phyloP scores from a whole-genome alignment of 1,140 invertebrate genomes.

The Drosophila prosaltans region DNA sequence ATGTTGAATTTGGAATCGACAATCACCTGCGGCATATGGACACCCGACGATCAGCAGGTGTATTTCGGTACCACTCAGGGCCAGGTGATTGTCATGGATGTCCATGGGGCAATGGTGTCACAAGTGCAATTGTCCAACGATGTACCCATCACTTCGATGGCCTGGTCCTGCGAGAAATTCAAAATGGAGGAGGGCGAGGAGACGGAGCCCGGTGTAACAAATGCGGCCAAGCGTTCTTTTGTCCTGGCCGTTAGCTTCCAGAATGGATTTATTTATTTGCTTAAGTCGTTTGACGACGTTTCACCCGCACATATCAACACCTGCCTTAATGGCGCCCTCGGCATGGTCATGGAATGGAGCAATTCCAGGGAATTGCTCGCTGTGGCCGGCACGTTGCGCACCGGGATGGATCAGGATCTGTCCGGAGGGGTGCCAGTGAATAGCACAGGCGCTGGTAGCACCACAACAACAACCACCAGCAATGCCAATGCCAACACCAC shows the following conservation, averaged over 20 bases:
- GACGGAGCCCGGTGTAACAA: constrained; percentile 84
- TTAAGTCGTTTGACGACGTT: constrained; percentile 96
- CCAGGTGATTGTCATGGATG: constrained; percentile 97
- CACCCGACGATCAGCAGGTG: constrained; percentile 98
- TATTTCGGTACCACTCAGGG: constrained; percentile 97
- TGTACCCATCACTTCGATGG: constrained; percentile 93
- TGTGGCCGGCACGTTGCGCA: constrained; percentile 90
- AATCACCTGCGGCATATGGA: constrained; percentile 98
- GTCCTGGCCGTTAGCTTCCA: constrained; percentile 94
- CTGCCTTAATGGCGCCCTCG: constrained; percentile 87
- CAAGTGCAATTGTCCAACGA: constrained; percentile 92
- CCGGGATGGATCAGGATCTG: constrained; percentile 59
- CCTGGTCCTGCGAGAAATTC: constrained; percentile 98
- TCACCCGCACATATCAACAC: constrained; percentile 90
- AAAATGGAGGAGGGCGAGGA: constrained; percentile 98
- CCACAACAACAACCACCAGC: constrained; percentile 61
- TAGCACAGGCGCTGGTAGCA: constrained; percentile 23
- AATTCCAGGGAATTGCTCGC: constrained; percentile 96
- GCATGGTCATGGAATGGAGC: constrained; percentile 96
- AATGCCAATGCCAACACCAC: constrained; percentile 52
- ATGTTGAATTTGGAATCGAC: constrained; percentile 96
- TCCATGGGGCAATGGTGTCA: constrained; percentile 96
- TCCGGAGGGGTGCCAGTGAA: constrained; percentile 73
- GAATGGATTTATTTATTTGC: constrained; percentile 93
- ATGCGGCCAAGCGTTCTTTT: constrained; percentile 86